Evolutionary conservation across 2,888 invertebrate genomes (phyloP).

Genomic region (Noctua pronuba): DNA sequence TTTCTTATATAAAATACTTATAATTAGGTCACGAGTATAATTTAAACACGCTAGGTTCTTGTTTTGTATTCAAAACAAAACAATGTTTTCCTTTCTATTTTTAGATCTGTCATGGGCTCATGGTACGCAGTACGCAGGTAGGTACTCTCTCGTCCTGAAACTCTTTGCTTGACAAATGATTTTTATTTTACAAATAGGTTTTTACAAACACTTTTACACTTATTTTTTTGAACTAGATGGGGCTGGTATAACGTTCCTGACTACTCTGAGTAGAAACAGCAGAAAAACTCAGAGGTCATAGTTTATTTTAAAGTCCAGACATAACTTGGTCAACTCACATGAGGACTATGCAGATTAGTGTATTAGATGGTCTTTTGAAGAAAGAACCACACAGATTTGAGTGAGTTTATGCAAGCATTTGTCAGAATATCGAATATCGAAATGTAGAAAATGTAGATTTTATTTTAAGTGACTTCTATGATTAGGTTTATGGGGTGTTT

Average conservation of each 20-base stretch:
- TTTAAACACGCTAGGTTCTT: neutral
- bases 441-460: neutral
- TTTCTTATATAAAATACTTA: neutral
- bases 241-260: too few species aligned
- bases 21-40: neutral
- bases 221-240: too few species aligned
- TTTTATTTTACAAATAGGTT: neutral
- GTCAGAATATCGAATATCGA: neutral
- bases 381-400: too few species aligned
- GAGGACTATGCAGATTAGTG: too few species aligned
- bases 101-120: slow-evolving; percentile 45
- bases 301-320: too few species aligned
- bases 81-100: slow-evolving; percentile 48
- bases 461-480: neutral
- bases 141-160: neutral
- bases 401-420: too few species aligned
- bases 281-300: too few species aligned
- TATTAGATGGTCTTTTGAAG: too few species aligned
- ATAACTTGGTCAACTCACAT: too few species aligned
- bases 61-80: slow-evolving; percentile 33
- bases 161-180: neutral
- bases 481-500: neutral
- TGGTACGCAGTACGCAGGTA: slow-evolving; percentile 10
- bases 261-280: too few species aligned
- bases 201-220: neutral